Evolutionary conservation across 2,113 vertebrate species (phyloP), one percentile per base, ranked within the genome.

Genomic region (Genyomyrus donnyi): DNA sequence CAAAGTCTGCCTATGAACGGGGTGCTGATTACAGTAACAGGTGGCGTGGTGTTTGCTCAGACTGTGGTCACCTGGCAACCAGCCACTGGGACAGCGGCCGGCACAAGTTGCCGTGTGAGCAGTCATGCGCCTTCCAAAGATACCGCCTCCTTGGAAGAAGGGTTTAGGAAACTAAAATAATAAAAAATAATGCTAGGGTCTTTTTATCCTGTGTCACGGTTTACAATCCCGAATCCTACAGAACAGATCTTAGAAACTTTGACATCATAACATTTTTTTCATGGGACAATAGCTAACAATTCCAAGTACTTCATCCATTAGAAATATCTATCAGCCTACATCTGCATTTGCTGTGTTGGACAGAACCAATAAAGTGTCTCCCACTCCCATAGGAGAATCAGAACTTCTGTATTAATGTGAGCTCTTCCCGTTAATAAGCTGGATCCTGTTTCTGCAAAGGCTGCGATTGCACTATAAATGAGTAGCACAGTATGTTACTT

Each of bases 41-140:
- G 95, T 95, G 95, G 95, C 93, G 94, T 90, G 89, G 90, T 94
- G 94, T 95, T 95, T 94, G 94, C 94, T 93, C 91, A 92, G 92
- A 89, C 90, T 91, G 88, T 58, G 42, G 94, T 96, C 92, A 94
- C 96, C 94, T 96, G 95, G 95, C 96, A 96, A 96, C 96, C 90
- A 91, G 24, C 35, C 89, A 92, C 92, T 91, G 90, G 91, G 92
- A 92, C 89, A 77, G 91, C 42, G 92, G 91, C 90, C 49, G 92
- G 42, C 91, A 93, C 92, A 92, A 92, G 49, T 8, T 27, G 17
- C 9, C 4, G 3, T 58, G 31, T 56, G 88, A 19, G 27, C n/a
- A 8, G 4, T 21, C 50, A n/a, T 31, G 50, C 2, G 10, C 21
- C 49, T 24, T 52, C 15, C 48, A 84, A 50, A 50, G 4, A 83